Evolutionary conservation across 2,113 vertebrate species (phyloP), one percentile per base, ranked within the genome.

Genomic region (Oreochromis niloticus): DNA sequence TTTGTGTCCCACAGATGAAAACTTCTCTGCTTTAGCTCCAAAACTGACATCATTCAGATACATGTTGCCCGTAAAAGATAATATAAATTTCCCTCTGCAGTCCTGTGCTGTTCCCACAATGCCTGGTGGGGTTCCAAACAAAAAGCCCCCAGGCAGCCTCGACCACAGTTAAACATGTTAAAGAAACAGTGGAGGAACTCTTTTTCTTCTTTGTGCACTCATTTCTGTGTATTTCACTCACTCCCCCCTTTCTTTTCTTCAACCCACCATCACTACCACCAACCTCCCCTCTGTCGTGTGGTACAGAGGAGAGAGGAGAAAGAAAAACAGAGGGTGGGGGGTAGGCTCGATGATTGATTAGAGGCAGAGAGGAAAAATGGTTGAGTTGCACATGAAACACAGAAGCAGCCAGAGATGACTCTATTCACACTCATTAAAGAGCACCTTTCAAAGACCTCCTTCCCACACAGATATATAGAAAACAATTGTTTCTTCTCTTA

Each of bases 71-170:
- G 6, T 34, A 50, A 87, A 63, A 50, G 36, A 48, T 75, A 79
- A 95, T 96, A 92, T 86, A 85, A 91, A 95, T 87, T 95, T 97
- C 96, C 97, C 96, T 96, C 97, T 96, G 97, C 27, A 96, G 94
- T 94, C 95, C 7, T 6, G 73, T 81, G 94, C 92, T 95, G 96
- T 96, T 96, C 95, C 96, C 95, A 96, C 96, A 96, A 96, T 90
- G 93, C 97, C 85, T 88, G 52, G 95, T 88, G 48, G 97, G 96
- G 95, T 92, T 85, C 89, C 66, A 88, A 94, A 96, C 78, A 90
- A 95, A 66, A 95, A 96, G 85, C 84, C 89, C 89, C 88, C 41
- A 56, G 93, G 90, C 87, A 89, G 87, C 93, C 88, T 84, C 85
- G 61, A 89, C 90, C 71, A 87, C 93, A 92, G 91, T 92, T 93